Base-by-base conservation (phyloP, 2,113 vertebrate genomes). In the Psophia crepitans region DNA sequence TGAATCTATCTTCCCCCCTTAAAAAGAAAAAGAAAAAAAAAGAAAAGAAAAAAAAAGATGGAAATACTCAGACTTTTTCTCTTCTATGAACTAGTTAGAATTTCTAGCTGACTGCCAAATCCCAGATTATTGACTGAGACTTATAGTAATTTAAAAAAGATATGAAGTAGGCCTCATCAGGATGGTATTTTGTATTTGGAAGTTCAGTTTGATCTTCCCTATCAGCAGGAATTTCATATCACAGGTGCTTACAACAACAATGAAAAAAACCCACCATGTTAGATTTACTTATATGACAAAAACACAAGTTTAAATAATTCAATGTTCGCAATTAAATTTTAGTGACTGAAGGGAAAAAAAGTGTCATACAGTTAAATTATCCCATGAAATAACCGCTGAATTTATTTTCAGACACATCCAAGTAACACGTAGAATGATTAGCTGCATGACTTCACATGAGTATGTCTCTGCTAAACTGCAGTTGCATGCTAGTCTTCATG, bases 91-190 rank as follows among this genome's bases (percentile, higher is more conserved):
- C 22, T 39, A 35, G 48, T 75, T 70, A 68, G 81, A 73, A 51
- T 26, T 91, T 92, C 75, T 87, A 43, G 94, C 56, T 84, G 35
- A 49, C 35, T 57, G 37, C 35, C 24, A 90, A 96, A 93, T 95
- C 95, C n/a, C 24, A 14, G 80, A 96, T 92, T 97, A 80, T 78
- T 91, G 66, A 77, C 44, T 96, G 57, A 86, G 28, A 85, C 41
- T 71, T 71, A 73, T n/a, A 86, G 26, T 69, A 44, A 93, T 87
- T 71, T 75, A 51, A 28, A 89, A 68, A 68, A 87, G 5, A 28
- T 35, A 61, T 35, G 54, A 68, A 69, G 37, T 30, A 60, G 53
- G 3, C 32, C 39, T 87, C 30, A 24, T 51, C 84, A 68, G 12
- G 6, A 39, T 75, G 30, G 4, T 26, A 57, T 6, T 27, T 14